These are phyloP conservation scores for Premnoplex brunnescens DNA, from an alignment of 2,797 vertebrate species.

Conservation along the genomic window DNA sequence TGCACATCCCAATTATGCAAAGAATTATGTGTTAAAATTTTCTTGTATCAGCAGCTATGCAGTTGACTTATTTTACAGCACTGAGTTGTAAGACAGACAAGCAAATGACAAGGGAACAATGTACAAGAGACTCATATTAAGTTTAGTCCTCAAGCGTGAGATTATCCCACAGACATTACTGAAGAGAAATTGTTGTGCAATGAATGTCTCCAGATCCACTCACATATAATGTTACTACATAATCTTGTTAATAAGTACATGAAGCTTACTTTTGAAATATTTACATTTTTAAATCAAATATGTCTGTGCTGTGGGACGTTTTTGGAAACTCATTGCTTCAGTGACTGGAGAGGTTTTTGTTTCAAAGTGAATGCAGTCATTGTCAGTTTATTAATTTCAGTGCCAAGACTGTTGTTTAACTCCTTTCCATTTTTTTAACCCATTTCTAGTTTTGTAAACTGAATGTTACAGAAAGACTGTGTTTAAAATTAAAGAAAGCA, in stretches of 20 bases:
- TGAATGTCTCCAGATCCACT: neutral
- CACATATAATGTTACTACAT: neutral
- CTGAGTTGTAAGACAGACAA: neutral
- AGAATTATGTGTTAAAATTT: neutral
- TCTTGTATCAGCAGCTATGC: neutral
- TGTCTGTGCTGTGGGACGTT: neutral
- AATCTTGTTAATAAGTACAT: neutral
- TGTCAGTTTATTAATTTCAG: neutral
- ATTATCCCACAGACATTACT: neutral
- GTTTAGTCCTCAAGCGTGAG: neutral
- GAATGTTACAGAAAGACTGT: neutral
- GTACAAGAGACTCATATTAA: neutral
- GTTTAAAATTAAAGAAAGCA: neutral
- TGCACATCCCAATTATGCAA: neutral
- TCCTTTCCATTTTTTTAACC: neutral
- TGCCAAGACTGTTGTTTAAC: neutral
- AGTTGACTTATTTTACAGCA: neutral
- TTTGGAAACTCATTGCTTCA: neutral
- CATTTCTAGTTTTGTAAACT: neutral
- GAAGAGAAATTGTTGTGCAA: neutral
- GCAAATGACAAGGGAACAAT: slow-evolving; percentile 1
- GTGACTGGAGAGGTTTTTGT: neutral
- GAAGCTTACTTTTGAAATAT: neutral
- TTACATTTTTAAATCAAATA: slow-evolving; percentile 3
- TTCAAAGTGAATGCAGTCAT: neutral